Evolutionary conservation across 1,140 invertebrate genomes (phyloP).

Genomic region (Zaprionus ghesquierei): DNA sequence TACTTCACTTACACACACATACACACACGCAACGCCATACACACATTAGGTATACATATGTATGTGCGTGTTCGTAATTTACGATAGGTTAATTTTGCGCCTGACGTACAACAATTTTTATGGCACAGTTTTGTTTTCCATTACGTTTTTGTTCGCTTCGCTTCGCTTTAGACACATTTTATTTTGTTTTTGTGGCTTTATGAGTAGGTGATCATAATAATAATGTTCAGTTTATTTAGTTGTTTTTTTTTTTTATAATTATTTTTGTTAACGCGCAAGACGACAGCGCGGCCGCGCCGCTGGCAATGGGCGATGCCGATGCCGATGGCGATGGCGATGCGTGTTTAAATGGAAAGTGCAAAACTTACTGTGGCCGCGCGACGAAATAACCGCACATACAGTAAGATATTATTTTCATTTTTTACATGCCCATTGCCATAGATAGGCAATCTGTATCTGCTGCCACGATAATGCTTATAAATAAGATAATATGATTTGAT

Average conservation of each 20-base stretch:
- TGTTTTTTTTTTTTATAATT: slow-evolving; percentile 38
- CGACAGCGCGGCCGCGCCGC: not conserved
- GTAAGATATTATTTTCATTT: slow-evolving; percentile 70
- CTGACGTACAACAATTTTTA: slow-evolving; percentile 51
- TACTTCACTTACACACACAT: not conserved
- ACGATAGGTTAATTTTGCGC: slow-evolving; percentile 60
- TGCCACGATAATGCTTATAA: slow-evolving; percentile 82
- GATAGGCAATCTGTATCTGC: slow-evolving; percentile 80
- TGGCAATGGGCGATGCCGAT: slow-evolving; percentile 11
- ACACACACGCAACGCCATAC: not conserved
- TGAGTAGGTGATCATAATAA: not conserved
- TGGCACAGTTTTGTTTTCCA: slow-evolving; percentile 34
- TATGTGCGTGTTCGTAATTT: slow-evolving; percentile 45
- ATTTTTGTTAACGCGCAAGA: slow-evolving; percentile 19
- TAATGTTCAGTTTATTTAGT: slow-evolving; percentile 27
- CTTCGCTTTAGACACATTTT: not conserved
- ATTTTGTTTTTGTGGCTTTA: not conserved
- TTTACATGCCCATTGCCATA: slow-evolving; percentile 79
- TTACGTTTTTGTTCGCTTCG: not conserved
- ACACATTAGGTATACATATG: not conserved
- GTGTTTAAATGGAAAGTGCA: slow-evolving; percentile 78
- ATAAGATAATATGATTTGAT: slow-evolving; percentile 82
- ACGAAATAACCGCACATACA: slow-evolving; percentile 68
- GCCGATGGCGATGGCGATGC: slow-evolving; percentile 28
- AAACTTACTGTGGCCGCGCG: slow-evolving; percentile 74